Evolutionary conservation across 2,888 invertebrate genomes (phyloP).

Genomic region (Mycalesis mineus): DNA sequence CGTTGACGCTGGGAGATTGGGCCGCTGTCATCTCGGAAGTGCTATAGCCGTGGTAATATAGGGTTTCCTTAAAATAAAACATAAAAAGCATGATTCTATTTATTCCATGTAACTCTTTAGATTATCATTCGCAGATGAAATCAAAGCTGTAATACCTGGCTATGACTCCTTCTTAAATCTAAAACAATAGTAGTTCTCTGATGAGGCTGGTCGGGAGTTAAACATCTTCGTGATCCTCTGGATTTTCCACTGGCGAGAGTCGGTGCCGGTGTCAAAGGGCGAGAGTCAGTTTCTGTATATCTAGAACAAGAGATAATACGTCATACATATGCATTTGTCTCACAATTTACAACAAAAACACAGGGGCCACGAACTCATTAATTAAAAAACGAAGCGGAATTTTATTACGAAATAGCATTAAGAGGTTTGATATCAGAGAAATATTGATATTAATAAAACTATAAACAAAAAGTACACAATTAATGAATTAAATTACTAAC

Average conservation of each 20-base stretch:
- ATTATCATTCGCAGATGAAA: no score
- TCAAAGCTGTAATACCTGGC: slow-evolving; percentile 66
- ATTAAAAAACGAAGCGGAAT: no score
- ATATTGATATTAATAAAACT: no score
- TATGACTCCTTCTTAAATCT: slow-evolving; percentile 83
- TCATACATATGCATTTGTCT: not conserved
- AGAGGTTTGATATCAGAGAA: no score
- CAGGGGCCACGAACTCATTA: no score
- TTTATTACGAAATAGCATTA: no score
- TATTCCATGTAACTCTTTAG: no score
- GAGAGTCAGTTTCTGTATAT: slow-evolving; percentile 90
- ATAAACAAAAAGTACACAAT: no score
- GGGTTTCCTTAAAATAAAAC: slow-evolving; percentile 55
- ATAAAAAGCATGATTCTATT: no score
- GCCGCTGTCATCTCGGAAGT: slow-evolving; percentile 66
- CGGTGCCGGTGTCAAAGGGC: slow-evolving; percentile 88
- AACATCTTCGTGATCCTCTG: slow-evolving; percentile 82
- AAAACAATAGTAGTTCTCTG: slow-evolving; percentile 84
- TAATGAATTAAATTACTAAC: no score
- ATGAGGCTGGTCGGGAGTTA: slow-evolving; percentile 83
- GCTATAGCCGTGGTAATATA: slow-evolving; percentile 69
- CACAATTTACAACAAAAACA: not conserved
- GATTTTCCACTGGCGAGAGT: slow-evolving; percentile 86
- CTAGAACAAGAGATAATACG: slow-evolving; percentile 49
- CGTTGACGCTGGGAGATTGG: slow-evolving; percentile 56